Evolutionary conservation across 2,888 invertebrate species (phyloP), one percentile per base, ranked within the genome.

Genomic region (Phyllotreta cruciferae): DNA sequence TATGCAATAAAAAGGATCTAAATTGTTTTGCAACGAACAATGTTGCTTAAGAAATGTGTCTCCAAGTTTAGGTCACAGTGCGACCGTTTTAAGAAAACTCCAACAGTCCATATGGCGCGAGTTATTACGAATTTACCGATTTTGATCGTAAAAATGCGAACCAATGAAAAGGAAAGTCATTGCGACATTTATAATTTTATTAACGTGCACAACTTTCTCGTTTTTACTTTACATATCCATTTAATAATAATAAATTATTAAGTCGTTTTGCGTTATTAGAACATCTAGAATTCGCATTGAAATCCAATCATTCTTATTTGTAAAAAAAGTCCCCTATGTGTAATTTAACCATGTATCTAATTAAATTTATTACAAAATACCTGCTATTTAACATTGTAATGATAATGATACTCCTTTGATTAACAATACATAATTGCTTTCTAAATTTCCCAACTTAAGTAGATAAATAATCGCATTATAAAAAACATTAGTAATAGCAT

Each of bases 351-450:
- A n/a, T n/a, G n/a, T n/a, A n/a, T n/a, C n/a, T 24, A 24, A 24
- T 24, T 24, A 24, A 11, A 6, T 3, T 52, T 11, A 11, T 52
- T 52, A 34, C 52, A 38, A 52, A 52, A 50, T 36, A 52, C 24
- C 24, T 24, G 24, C 52, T 7, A 52, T 7, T 52, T 37, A 38
- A 52, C 52, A 52, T 37, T 37, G 52, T 52, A 52, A 49, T 49
- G 14, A 52, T 52, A 52, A 49, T 49, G 14, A 52, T 52, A 52
- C 52, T 38, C 38, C 37, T 37, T 52, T 52, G 8, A 37, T 52
- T 13, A 37, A 52, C 52, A 52, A 52, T 52, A 52, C 52, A 35
- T 49, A 52, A 52, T 52, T 52, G 37, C 38, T 52, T 37, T 37
- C 37, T 37, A 52, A 52, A 52, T 52, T 52, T 52, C 52, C 13